Evolutionary conservation across 2,113 vertebrate genomes (phyloP).

Genomic region (Monarcha castaneiventris): DNA sequence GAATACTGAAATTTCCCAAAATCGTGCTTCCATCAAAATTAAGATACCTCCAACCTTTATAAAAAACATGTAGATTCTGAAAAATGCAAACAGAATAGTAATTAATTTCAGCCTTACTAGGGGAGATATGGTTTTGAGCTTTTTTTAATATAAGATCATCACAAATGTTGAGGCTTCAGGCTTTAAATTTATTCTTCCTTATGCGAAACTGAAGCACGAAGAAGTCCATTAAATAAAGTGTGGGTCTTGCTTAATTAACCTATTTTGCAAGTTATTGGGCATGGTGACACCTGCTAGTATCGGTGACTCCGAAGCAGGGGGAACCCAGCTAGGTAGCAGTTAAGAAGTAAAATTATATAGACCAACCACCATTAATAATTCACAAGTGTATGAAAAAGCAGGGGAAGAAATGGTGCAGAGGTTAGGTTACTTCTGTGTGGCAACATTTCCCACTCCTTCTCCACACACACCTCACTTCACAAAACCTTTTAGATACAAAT

Average conservation of each 20-base stretch:
- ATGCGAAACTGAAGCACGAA: neutral
- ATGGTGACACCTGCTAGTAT: neutral
- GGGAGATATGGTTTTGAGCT: neutral
- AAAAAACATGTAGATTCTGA: neutral
- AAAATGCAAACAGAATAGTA: neutral
- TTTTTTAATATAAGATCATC: neutral
- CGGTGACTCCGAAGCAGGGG: neutral
- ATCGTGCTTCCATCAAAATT: neutral
- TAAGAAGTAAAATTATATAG: neutral
- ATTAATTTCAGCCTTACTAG: neutral
- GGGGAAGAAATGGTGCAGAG: neutral
- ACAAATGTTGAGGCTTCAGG: neutral
- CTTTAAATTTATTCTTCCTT: neutral
- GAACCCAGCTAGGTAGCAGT: neutral
- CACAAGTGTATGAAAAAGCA: neutral
- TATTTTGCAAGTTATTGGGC: neutral
- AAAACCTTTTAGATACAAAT: conserved; percentile 64
- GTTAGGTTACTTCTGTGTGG: neutral
- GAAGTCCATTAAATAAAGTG: neutral
- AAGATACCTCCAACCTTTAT: neutral
- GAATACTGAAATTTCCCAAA: neutral
- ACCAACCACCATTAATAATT: neutral
- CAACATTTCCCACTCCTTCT: conserved; percentile 10
- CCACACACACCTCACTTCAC: neutral
- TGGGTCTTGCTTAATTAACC: neutral